These are phyloP conservation scores for Botia almorhae DNA, from an alignment of 2,797 vertebrate species.

Conservation along the genomic window DNA sequence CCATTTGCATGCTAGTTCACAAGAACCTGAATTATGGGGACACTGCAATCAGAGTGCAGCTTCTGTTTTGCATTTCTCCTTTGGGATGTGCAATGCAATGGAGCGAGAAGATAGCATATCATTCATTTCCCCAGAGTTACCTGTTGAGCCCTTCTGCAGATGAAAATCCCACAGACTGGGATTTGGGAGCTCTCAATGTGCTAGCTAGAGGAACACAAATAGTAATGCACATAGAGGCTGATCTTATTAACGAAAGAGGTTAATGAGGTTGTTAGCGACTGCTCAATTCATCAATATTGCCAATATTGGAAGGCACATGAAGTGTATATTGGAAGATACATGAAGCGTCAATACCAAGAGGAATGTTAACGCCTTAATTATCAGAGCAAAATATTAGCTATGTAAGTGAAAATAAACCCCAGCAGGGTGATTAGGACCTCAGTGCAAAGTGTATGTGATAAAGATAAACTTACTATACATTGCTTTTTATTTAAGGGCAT, in stretches of 20 bases:
- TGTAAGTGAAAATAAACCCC: background rate
- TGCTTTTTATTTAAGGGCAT: no score
- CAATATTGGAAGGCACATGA: conserved; percentile 5
- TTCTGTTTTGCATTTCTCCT: conserved; percentile 8
- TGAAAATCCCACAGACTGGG: conserved; percentile 42
- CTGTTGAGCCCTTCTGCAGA: conserved; percentile 37
- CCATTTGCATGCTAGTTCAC: background rate
- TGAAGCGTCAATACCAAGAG: background rate
- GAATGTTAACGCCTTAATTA: background rate
- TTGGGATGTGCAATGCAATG: conserved; percentile 2
- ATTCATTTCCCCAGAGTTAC: conserved; percentile 32
- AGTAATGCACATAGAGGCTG: conserved; percentile 39
- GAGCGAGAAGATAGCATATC: background rate
- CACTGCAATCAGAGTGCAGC: background rate
- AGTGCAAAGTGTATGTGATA: no score
- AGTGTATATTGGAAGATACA: background rate
- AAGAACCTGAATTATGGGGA: conserved; percentile 3
- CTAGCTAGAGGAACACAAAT: conserved; percentile 44
- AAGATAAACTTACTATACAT: no score
- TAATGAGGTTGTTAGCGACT: conserved; percentile 27
- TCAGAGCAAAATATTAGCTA: background rate
- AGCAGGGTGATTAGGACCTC: no score
- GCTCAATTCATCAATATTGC: conserved; percentile 26
- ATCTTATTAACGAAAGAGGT: conserved; percentile 55
- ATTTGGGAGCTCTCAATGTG: conserved; percentile 41